These are phyloP conservation scores for Alloplasta piceator DNA, from an alignment of 2,888 invertebrate genomes.

Conservation along the genomic window DNA sequence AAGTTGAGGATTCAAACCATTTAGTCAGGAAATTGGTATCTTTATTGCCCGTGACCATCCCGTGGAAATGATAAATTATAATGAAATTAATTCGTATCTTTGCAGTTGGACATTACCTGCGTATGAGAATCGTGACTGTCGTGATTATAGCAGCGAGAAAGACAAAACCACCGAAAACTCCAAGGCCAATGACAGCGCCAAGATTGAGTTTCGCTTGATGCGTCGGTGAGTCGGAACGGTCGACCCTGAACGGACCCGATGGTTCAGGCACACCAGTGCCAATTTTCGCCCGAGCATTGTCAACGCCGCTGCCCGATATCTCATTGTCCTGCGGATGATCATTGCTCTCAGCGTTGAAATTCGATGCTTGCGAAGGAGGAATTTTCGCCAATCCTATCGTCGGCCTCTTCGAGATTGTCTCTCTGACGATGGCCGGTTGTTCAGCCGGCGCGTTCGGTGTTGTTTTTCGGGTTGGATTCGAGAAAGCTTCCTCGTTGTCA, in stretches of 20 bases:
- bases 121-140: conserved; percentile 93
- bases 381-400: conserved; percentile 75
- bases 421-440: conserved; percentile 78
- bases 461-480: conserved; percentile 57
- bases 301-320: conserved; percentile 84
- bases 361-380: conserved; percentile 73
- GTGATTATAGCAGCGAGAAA: conserved; percentile 95
- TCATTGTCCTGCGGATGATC: conserved; percentile 93
- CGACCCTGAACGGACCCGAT: conserved; percentile 85
- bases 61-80: conserved; percentile 20
- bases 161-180: conserved; percentile 95
- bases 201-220: conserved; percentile 89
- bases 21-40: too few species aligned
- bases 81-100: conserved; percentile 23
- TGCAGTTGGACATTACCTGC: conserved; percentile 87
- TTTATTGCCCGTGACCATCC: too few species aligned
- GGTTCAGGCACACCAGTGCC: conserved; percentile 82
- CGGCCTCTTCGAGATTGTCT: conserved; percentile 77
- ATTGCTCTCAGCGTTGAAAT: conserved; percentile 83
- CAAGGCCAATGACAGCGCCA: conserved; percentile 94
- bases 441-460: conserved; percentile 67
- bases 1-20: too few species aligned
- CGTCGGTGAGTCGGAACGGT: conserved; percentile 76
- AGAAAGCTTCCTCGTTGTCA: conserved; percentile 5
- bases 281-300: conserved; percentile 79